These are phyloP conservation scores for Onchidella celtica DNA, from an alignment of 2,888 invertebrate genomes.

Conservation along the genomic window DNA sequence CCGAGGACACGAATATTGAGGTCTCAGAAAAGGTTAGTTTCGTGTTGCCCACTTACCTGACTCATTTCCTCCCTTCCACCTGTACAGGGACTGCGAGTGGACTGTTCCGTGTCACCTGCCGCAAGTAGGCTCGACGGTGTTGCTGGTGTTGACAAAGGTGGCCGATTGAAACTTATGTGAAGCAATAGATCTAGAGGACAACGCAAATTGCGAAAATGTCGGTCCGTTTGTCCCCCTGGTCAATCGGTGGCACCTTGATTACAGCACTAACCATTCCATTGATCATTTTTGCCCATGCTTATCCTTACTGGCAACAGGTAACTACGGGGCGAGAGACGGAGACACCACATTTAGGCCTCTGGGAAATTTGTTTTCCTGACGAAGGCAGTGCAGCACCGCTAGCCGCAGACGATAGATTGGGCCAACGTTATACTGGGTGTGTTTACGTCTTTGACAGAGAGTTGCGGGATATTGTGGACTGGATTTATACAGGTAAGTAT, in stretches of 20 bases:
- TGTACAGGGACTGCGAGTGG: neutral
- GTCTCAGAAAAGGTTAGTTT: too few relatives aligned
- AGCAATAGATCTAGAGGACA: neutral
- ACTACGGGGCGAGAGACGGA: slow-evolving; percentile 46
- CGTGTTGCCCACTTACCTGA: too few relatives aligned
- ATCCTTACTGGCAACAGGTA: slow-evolving; percentile 52
- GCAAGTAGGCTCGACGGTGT: neutral
- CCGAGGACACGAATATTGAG: slow-evolving; percentile 56
- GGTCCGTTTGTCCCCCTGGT: slow-evolving; percentile 34
- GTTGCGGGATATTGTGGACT: slow-evolving; percentile 34
- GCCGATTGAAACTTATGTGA: too few relatives aligned
- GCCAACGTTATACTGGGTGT: slow-evolving; percentile 95
- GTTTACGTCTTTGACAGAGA: slow-evolving; percentile 48
- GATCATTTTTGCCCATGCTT: slow-evolving; percentile 37
- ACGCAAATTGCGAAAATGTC: neutral
- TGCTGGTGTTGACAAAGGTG: neutral
- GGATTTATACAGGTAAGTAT: slow-evolving; percentile 48
- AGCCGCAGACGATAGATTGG: slow-evolving; percentile 90
- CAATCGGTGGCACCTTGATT: slow-evolving; percentile 35
- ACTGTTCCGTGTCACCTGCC: neutral
- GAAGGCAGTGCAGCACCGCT: slow-evolving; percentile 49
- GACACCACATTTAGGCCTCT: slow-evolving; percentile 88
- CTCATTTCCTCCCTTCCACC: too few relatives aligned
- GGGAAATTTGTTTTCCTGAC: slow-evolving; percentile 95
- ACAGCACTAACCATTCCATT: slow-evolving; percentile 15